phyloP scores from a whole-genome alignment of 2,113 vertebrate genomes.

The Mixornis gularis region DNA sequence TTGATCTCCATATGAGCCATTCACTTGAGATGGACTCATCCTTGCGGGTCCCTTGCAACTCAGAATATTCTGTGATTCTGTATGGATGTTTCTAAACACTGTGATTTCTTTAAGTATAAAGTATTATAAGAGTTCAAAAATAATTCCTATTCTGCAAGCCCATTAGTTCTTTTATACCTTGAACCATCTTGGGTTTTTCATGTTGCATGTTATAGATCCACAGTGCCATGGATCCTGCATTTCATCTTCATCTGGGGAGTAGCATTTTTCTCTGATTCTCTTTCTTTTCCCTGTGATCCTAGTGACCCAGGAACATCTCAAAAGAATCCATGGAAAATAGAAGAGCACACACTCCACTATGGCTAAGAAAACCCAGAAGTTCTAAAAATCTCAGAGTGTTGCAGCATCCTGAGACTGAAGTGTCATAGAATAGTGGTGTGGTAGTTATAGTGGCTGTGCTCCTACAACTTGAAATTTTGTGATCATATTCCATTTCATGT shows the following conservation, averaged over 20 bases:
- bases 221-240: neutral
- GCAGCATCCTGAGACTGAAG: neutral
- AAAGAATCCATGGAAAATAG: neutral
- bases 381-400: neutral
- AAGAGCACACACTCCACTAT: neutral
- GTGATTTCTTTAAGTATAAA: neutral
- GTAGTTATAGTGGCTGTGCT: neutral
- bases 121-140: neutral
- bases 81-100: neutral
- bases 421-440: neutral
- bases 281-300: neutral
- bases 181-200: neutral
- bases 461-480: neutral
- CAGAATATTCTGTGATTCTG: neutral
- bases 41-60: neutral
- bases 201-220: neutral
- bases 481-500: neutral
- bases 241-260: neutral
- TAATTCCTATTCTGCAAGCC: neutral
- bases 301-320: neutral
- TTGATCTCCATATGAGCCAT: neutral
- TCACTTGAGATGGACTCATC: neutral
- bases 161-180: neutral
- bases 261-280: neutral
- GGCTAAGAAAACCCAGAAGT: neutral